Base-by-base conservation (phyloP, 2,888 invertebrate species). In the Hipparchia semele region DNA sequence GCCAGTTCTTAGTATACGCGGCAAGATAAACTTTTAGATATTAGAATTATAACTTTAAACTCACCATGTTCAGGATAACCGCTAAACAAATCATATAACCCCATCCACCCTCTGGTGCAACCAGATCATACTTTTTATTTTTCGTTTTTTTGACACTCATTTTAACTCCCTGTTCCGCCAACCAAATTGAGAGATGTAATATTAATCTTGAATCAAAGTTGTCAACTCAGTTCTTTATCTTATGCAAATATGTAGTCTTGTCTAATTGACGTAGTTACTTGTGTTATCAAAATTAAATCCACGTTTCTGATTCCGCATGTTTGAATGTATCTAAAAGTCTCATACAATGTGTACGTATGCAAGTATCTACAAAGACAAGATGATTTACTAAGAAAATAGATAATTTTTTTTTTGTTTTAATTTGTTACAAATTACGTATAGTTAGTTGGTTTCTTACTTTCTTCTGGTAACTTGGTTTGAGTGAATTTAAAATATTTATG, bases 81-180 rank as follows among this genome's bases (percentile, higher is more conserved):
- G 95, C 95, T 1, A 95, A 61, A n/a, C 95, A 94, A 69, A 96
- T 94, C 79, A 96, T 84, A 87, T 96, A 96, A 0, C 96, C 96
- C 95, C 95, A 96, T 0, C 96, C 96, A 2, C 96, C 96, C 74
- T 96, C 96, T 0, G 96, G 96, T 0, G 95, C 81, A 33, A 88
- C 86, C 1, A 83, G 67, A 74, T 82, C 79, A 77, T 84, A 85
- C 70, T 82, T 87, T 73, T 83, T 87, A 54, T 60, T 77, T 73
- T 82, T 82, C 45, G 76, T 54, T 71, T 79, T 73, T 70, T 82
- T 81, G 8, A 67, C 79, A 79, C 77, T 80, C 87, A 86, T 87
- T 62, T 33, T 59, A 9, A 8, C 33, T 51, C 1, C 9, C n/a
- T 13, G 51, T 23, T 65, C 49, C 64, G 64, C 53, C 51, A 23